Evolutionary conservation across 1,140 invertebrate species (phyloP), one percentile per base, ranked within the genome.

Genomic region (Drosophila malerkotliana): DNA sequence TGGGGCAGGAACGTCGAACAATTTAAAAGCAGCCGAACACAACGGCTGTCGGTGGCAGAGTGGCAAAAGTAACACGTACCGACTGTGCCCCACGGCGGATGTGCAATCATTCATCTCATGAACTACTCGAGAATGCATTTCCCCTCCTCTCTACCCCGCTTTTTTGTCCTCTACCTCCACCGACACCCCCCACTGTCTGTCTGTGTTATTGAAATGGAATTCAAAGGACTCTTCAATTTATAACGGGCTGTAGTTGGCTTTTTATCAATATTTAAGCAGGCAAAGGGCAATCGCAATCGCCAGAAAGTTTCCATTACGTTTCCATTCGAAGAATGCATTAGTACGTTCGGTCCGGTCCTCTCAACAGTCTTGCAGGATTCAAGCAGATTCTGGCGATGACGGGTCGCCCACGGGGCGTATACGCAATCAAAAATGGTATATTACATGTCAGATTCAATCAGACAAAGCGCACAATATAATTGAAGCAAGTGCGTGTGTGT

Each of bases 371-470:
- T 10, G 28, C n/a, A 15, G 14, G 14, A 5, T 3, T 18, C 9
- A 15, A 44, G 6, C 14, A n/a, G 53, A 21, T 30, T 49, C 39
- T 45, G 41, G 26, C 34, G 78, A 82, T 61, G 72, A 74, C 32
- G 61, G 71, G 18, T 51, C 21, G 30, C 68, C 74, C 71, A 56
- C 56, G 48, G 63, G 72, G 75, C 83, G 76, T 67, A 79, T 88
- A 79, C 72, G 77, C 83, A 87, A 87, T 87, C 83, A 87, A 77
- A 87, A 83, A 88, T 78, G 49, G 78, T 78, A 77, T 87, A 87
- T 88, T 75, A 83, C 69, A 88, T 87, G 72, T 83, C 83, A 79
- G 83, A 88, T 83, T 88, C 83, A 88, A 88, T 88, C 83, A 88
- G 72, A 88, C 83, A 88, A 88, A 73, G 79, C 59, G 48, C 60